Evolutionary conservation across 2,113 vertebrate species (phyloP), one percentile per base, ranked within the genome.

Genomic region (Atlantisia rogersi): DNA sequence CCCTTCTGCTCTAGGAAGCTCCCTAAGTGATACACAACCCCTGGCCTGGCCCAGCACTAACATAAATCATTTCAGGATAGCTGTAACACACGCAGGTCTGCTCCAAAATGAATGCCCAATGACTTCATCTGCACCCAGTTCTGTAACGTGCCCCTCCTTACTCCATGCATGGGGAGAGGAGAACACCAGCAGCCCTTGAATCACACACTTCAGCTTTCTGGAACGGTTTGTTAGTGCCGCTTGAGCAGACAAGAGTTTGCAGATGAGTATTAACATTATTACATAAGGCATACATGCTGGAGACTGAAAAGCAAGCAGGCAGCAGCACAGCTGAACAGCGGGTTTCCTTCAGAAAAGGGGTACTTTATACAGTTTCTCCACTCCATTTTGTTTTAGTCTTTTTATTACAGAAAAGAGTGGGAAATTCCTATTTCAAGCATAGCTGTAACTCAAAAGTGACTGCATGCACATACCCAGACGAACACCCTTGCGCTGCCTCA

Each of bases 21-120:
- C 11, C 28, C 52, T 10, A 4, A 4, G 42, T 0, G 1, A 40
- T 1, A 20, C 1, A 1, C 4, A 59, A 32, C 9, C 44, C 59
- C 67, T 8, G 44, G 7, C 56, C 59, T 5, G 5, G 53, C 62
- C 50, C 69, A 40, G 77, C 13, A 29, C 52, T 11, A 20, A 5
- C 37, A 12, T 62, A 11, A 10, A 37, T 24, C 10, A 0, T 9
- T 53, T 56, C 65, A 28, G 10, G 12, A 48, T 21, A 3, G 0
- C 69, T 18, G 55, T 7, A 24, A 29, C 1, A 6, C n/a, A 8
- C 2, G 5, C 35, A 12, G 44, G 20, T 21, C 75, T 37, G 44
- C 70, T 62, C 59, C 62, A 31, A 4, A 86, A 70, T 21, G 7
- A 32, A 59, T 1, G 4, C 46, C n/a, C 32, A 4, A 29, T 3